phyloP scores from a whole-genome alignment of 2,888 invertebrate genomes.

The Xanthorhoe spadicearia region DNA sequence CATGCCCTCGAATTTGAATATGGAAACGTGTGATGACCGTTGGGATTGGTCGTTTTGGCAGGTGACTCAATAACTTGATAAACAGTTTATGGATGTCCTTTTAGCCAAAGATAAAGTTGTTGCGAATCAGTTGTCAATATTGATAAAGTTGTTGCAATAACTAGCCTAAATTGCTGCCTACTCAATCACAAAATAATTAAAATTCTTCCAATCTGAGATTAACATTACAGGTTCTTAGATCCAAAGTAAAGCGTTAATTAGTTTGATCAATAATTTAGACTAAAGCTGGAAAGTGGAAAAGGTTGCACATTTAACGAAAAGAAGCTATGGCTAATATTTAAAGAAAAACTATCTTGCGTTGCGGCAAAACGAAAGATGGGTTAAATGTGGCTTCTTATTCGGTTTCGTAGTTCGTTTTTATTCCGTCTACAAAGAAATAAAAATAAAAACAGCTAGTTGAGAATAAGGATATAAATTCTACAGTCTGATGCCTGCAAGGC shows the following conservation, averaged over 20 bases:
- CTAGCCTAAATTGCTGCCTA: neutral
- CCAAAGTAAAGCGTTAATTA: no score
- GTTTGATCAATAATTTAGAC: no score
- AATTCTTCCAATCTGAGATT: no score
- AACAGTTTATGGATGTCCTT: neutral
- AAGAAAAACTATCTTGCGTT: neutral
- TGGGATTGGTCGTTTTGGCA: slow-evolving; percentile 17
- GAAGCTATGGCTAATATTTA: no score
- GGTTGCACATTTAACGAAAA: no score
- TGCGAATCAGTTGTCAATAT: neutral
- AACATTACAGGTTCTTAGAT: no score
- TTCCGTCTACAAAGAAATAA: neutral
- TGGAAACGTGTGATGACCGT: slow-evolving; percentile 34
- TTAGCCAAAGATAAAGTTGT: neutral
- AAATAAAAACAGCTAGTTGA: slow-evolving; percentile 35
- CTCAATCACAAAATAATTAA: neutral
- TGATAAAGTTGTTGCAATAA: neutral
- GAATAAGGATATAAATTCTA: slow-evolving; percentile 16
- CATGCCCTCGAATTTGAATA: slow-evolving; percentile 39
- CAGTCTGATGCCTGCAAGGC: slow-evolving; percentile 33
- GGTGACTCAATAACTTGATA: slow-evolving; percentile 14
- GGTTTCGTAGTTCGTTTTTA: slow-evolving; percentile 12
- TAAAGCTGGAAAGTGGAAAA: no score
- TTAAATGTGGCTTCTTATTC: neutral
- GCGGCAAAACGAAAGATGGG: neutral